Base-by-base conservation (phyloP, 2,113 vertebrate genomes). In the Anser brachyrhynchus region DNA sequence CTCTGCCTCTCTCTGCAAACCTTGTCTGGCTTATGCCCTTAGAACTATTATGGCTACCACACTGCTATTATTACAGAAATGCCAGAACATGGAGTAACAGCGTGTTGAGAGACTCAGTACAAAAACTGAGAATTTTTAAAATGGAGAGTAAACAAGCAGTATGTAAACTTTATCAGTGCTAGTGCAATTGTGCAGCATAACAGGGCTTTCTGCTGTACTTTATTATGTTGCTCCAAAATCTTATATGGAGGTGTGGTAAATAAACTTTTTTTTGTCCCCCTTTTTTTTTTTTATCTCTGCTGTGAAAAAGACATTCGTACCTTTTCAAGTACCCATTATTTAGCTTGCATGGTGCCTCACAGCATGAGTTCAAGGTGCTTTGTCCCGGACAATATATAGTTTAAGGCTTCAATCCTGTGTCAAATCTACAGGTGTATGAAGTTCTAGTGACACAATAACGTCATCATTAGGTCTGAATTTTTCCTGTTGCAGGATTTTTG, bases 1-100 rank as follows among this genome's bases (percentile, higher is more conserved):
- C 69, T 67, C 81, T 93, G 93, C 84, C 87, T 92, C 57, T 97
- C 51, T 31, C 54, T 92, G 84, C 91, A 91, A 95, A 89, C 81
- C 87, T 87, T 65, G 66, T 65, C 62, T 93, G 87, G 73, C 71
- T 93, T 92, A 14, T 93, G 84, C 81, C 94, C 81, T 82, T 79
- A 78, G 76, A 81, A 54, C 64, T 89, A 64, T 58, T 91, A 44
- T 4, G 31, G 69, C 92, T 77, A 44, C 81, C 81, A 72, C 19
- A 2, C 54, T 65, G 74, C 84, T 88, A 8, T 87, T 87, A 20
- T 5, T 73, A 55, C 33, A 75, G 80, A 84, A 95, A 59, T 85
- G 71, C 62, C 59, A 82, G 66, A 86, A 79, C 0, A 1, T 73
- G 66, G 87, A 91, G 72, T 62, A 82, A 43, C 73, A 66, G 0